These are phyloP conservation scores for Cydia pomonella DNA, from an alignment of 1,140 invertebrate species.

Conservation along the genomic window DNA sequence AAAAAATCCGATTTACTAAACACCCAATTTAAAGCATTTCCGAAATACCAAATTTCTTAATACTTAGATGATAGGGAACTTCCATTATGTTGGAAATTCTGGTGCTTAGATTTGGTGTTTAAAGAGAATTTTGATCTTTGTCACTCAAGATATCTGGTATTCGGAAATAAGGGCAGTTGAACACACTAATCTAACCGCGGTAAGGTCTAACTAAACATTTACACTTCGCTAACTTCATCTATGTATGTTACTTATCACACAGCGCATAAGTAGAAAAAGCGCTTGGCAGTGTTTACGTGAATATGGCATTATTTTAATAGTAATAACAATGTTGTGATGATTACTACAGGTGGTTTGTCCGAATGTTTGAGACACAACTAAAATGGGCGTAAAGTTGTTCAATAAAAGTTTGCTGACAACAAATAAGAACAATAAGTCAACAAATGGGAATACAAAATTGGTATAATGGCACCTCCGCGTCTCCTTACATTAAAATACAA, in stretches of 20 bases:
- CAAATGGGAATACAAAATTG: constrained; percentile 59
- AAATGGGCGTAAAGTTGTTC: constrained; percentile 12
- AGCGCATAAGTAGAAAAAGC: constrained; percentile 21
- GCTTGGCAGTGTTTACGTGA: constrained; percentile 31
- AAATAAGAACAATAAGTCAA: constrained; percentile 40
- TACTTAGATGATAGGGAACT: neutral
- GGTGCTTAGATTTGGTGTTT: neutral
- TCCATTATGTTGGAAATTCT: neutral
- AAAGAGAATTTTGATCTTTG: neutral
- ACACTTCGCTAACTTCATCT: constrained; percentile 5
- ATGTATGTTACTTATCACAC: constrained; percentile 19
- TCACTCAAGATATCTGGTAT: neutral
- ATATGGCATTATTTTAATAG: constrained; percentile 7
- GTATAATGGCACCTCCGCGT: constrained; percentile 76
- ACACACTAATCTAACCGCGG: constrained; percentile 17
- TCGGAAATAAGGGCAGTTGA: constrained; percentile 4
- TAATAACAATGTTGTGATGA: constrained; percentile 3
- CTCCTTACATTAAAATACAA: constrained; percentile 64
- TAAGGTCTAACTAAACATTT: constrained; percentile 17
- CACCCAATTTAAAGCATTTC: neutral
- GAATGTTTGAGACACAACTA: constrained; percentile 20
- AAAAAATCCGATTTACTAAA: neutral
- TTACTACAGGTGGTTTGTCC: neutral
- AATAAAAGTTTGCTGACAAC: constrained; percentile 35
- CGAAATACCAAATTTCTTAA: constrained; percentile 1